Evolutionary conservation across 2,113 vertebrate species (phyloP).

Genomic region (Actenoides hombroni): DNA sequence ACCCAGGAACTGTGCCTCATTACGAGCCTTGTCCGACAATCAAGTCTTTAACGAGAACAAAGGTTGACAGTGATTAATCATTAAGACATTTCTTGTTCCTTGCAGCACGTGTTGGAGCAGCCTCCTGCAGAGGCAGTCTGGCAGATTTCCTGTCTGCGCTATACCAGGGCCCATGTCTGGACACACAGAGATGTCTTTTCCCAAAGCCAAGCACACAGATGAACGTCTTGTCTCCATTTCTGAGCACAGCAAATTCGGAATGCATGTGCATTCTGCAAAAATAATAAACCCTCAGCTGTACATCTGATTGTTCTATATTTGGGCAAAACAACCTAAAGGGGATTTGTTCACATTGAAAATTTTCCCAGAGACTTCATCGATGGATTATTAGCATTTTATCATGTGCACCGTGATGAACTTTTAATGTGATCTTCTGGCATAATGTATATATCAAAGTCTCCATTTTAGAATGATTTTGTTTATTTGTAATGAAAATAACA

Average conservation of each 20-base stretch:
- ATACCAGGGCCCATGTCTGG: constrained; percentile 32
- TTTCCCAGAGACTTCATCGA: constrained; percentile 31
- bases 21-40: constrained; percentile 70
- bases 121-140: constrained; percentile 75
- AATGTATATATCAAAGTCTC: neutral
- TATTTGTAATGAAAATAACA: constrained; percentile 53
- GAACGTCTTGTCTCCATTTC: constrained; percentile 56
- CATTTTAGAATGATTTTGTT: constrained; percentile 25
- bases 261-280: constrained; percentile 46
- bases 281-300: constrained; percentile 45
- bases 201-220: constrained; percentile 45
- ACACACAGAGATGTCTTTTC: constrained; percentile 59
- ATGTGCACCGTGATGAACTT: neutral
- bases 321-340: neutral
- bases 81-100: constrained; percentile 73
- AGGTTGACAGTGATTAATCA: constrained; percentile 80
- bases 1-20: constrained; percentile 68
- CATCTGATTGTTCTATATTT: constrained; percentile 27
- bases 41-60: constrained; percentile 77
- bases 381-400: constrained; percentile 50
- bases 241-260: constrained; percentile 47
- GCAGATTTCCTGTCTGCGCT: constrained; percentile 72
- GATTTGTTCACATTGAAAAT: neutral
- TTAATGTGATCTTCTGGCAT: constrained; percentile 5
- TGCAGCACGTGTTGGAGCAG: constrained; percentile 73